Percentiles rank a stretch among this genome's conserved stretches.
Conservation (phyloP, 2,797 vertebrate genomes). For the Esox masquinongy region DNA sequence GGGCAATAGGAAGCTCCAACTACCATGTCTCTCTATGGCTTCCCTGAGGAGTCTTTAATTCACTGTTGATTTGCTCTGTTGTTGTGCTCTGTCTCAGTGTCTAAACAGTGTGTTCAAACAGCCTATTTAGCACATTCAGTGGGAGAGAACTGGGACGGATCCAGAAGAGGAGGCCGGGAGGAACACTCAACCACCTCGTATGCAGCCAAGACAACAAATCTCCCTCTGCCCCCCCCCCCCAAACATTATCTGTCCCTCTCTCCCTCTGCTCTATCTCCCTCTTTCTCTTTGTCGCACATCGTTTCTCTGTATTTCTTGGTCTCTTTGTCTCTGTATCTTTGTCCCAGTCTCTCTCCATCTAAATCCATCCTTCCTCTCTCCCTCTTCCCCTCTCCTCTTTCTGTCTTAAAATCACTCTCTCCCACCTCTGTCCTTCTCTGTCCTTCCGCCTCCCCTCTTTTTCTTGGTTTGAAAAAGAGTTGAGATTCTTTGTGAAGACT, state of each 20-base stretch:
- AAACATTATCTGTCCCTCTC: background rate
- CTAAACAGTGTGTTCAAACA: conserved; percentile 66
- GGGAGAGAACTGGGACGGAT: conserved; percentile 53
- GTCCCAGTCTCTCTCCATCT: background rate
- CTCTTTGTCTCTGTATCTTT: conserved; percentile 2
- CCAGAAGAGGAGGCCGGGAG: conserved; percentile 53
- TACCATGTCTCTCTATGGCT: conserved; percentile 49
- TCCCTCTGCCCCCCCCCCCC: conserved; percentile 1
- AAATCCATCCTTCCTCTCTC: background rate
- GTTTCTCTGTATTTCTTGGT: background rate
- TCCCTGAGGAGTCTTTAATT: conserved; percentile 64
- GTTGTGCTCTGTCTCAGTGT: conserved; percentile 53
- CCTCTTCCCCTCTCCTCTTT: conserved; percentile 2
- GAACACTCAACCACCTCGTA: conserved; percentile 42
- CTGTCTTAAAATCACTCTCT: conserved; percentile 4
- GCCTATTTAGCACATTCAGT: conserved; percentile 57
- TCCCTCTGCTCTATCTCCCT: background rate
- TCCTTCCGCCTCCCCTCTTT: conserved; percentile 22
- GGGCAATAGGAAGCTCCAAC: conserved; percentile 50
- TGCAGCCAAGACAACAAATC: conserved; percentile 42
- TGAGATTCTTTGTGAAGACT: conserved; percentile 47
- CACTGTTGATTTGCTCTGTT: conserved; percentile 67
- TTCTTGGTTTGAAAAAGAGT: conserved; percentile 44
- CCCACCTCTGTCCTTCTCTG: conserved; percentile 17
- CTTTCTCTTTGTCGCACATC: conserved; percentile 26